Conservation (phyloP, 1,140 invertebrate species). For the Hypsibius dujardini region DNA sequence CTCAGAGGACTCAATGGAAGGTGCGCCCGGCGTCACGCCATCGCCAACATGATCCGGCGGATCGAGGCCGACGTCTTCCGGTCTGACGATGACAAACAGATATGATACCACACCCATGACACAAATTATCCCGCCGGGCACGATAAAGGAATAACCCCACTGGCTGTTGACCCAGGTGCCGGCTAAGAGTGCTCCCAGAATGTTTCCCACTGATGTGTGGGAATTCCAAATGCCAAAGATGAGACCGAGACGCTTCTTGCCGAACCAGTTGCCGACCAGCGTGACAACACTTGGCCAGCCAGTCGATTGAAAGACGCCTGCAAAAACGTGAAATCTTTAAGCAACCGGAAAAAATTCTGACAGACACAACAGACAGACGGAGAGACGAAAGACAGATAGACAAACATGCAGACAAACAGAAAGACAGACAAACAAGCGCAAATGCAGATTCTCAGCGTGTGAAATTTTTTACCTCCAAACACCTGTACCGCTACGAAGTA, state of each 20-base stretch:
- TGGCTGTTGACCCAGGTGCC: constrained; percentile 61
- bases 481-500: constrained; percentile 73
- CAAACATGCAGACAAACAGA: too few relatives aligned
- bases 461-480: constrained; percentile 30
- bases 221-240: constrained; percentile 92
- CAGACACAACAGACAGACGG: too few relatives aligned
- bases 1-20: neutral
- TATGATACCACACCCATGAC: constrained; percentile 58
- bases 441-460: too few relatives aligned
- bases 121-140: constrained; percentile 71
- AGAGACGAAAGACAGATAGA: too few relatives aligned
- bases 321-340: too few relatives aligned
- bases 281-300: constrained; percentile 85
- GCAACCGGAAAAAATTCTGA: too few relatives aligned
- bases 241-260: constrained; percentile 56
- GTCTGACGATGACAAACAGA: constrained; percentile 50
- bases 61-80: constrained; percentile 23
- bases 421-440: too few relatives aligned
- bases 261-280: constrained; percentile 85
- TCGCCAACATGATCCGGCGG: constrained; percentile 10
- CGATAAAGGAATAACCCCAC: constrained; percentile 79
- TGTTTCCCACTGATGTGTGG: constrained; percentile 86
- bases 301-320: constrained; percentile 67
- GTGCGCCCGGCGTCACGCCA: neutral
- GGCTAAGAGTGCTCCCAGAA: constrained; percentile 62